Percentiles rank a stretch among this genome's conserved stretches.
Evolutionary conservation across 1,140 invertebrate species (phyloP).

Genomic region (Drosophila malerkotliana): DNA sequence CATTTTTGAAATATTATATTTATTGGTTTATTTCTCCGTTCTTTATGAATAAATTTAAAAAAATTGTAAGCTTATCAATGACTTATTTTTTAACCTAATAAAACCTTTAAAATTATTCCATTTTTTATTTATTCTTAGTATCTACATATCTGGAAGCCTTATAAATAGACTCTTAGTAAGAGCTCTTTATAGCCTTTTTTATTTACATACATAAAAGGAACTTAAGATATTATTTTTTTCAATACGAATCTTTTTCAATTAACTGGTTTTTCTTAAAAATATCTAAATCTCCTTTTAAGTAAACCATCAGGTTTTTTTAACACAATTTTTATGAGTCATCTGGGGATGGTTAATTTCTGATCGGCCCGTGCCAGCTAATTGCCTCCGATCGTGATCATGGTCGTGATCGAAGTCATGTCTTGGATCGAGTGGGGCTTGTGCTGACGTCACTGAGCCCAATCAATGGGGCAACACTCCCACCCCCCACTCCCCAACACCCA

Average conservation of each 20-base stretch:
- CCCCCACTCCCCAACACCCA: conserved; percentile 1
- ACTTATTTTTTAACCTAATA: too few species aligned
- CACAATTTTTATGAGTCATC: conserved; percentile 20
- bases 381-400: conserved; percentile 38
- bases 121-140: too few species aligned
- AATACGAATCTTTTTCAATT: too few species aligned
- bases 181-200: too few species aligned
- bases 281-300: neutral
- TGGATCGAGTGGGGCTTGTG: conserved; percentile 24
- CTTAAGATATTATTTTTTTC: neutral
- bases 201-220: neutral
- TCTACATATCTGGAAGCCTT: too few species aligned
- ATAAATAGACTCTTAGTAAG: too few species aligned
- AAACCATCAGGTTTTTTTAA: neutral
- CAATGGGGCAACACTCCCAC: conserved; percentile 8
- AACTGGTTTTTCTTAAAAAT: neutral
- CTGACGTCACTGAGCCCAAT: conserved; percentile 42
- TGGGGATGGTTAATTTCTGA: conserved; percentile 29
- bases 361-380: conserved; percentile 46
- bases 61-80: neutral
- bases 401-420: conserved; percentile 49
- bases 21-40: neutral
- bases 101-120: too few species aligned
- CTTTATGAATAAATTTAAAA: neutral
- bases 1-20: neutral